phyloP scores from a whole-genome alignment of 2,888 invertebrate genomes.

The Lepidonotus clava region DNA sequence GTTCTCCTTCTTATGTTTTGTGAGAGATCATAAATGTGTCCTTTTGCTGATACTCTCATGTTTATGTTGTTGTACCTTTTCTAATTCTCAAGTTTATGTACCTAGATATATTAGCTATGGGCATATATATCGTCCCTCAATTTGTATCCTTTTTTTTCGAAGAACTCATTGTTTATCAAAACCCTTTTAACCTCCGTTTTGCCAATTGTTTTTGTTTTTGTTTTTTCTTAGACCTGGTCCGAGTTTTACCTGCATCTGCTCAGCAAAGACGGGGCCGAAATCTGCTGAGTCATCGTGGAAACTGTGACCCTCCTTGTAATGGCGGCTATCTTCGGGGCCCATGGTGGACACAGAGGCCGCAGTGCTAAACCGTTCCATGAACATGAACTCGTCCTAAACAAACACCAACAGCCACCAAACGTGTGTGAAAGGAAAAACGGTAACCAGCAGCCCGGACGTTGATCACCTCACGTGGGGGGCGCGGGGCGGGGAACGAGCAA shows the following conservation, averaged over 20 bases:
- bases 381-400: slow-evolving; percentile 50
- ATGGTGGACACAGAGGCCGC: slow-evolving; percentile 43
- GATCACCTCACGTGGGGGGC: background rate
- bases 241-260: slow-evolving; percentile 24
- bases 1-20: too few relatives aligned
- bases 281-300: slow-evolving; percentile 44
- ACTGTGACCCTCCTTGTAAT: background rate
- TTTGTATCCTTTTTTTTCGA: too few relatives aligned
- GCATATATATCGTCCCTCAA: too few relatives aligned
- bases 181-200: too few relatives aligned
- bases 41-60: too few relatives aligned
- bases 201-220: too few relatives aligned
- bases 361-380: slow-evolving; percentile 51
- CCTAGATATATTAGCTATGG: too few relatives aligned
- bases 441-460: background rate
- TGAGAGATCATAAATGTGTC: too few relatives aligned
- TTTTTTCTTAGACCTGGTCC: too few relatives aligned
- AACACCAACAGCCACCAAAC: slow-evolving; percentile 46
- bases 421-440: background rate
- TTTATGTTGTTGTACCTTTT: too few relatives aligned
- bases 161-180: too few relatives aligned
- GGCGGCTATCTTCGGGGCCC: slow-evolving; percentile 43
- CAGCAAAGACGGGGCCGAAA: slow-evolving; percentile 49
- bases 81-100: too few relatives aligned
- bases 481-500: background rate